phyloP scores from a whole-genome alignment of 2,888 invertebrate species.

The Alviniconcha strummeri region DNA sequence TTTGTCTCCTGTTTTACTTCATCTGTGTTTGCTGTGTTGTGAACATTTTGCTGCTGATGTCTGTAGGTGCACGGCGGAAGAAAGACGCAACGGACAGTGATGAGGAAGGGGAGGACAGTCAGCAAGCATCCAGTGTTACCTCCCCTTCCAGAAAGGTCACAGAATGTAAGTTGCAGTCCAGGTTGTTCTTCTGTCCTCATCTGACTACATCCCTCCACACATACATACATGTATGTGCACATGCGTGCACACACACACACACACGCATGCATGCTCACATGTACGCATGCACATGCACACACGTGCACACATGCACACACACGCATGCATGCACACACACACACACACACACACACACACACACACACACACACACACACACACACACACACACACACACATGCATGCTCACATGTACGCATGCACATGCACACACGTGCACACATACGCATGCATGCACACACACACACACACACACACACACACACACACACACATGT shows the following conservation, averaged over 20 bases:
- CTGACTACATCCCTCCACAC: too few species aligned
- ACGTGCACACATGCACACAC: background rate
- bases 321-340: background rate
- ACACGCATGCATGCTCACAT: background rate
- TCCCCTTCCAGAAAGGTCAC: conserved; percentile 25
- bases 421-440: background rate
- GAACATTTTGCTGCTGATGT: background rate
- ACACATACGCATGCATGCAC: background rate
- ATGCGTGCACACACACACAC: background rate
- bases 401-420: background rate
- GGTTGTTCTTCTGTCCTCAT: background rate
- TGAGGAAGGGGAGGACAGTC: conserved; percentile 41
- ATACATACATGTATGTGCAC: background rate
- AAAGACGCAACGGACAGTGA: conserved; percentile 43
- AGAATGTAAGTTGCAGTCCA: conserved; percentile 7
- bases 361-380: background rate
- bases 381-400: background rate
- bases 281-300: background rate
- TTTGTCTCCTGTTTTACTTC: too few species aligned
- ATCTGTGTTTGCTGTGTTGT: background rate
- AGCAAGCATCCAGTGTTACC: background rate
- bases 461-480: background rate
- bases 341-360: background rate
- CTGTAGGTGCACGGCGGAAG: conserved; percentile 37
- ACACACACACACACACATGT: background rate